A percentile compares a stretch with the other conserved stretches of the same genome.
phyloP scores from a whole-genome alignment of 2,888 invertebrate species.

The Deilephila elpenor region DNA sequence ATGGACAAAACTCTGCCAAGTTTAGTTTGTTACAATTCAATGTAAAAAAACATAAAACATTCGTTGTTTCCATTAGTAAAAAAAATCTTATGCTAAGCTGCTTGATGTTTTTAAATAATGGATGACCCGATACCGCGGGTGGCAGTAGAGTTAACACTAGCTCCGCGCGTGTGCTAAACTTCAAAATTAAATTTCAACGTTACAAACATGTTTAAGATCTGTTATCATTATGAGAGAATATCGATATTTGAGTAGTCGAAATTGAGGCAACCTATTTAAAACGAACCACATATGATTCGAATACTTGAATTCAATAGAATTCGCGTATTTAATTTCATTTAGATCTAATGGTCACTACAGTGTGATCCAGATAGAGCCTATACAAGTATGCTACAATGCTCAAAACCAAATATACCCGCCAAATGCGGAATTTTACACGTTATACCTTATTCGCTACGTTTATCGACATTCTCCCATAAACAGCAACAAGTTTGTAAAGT shows the following conservation, averaged over 20 bases:
- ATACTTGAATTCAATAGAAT: too few species aligned
- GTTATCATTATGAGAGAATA: slow-evolving; percentile 20
- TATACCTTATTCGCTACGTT: neutral
- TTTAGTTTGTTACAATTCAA: slow-evolving; percentile 52
- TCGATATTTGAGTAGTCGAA: slow-evolving; percentile 11
- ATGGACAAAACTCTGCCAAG: slow-evolving; percentile 43
- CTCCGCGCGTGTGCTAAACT: slow-evolving; percentile 61
- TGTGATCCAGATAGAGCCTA: too few species aligned
- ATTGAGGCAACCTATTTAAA: too few species aligned
- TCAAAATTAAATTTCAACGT: slow-evolving; percentile 53
- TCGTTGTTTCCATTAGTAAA: slow-evolving; percentile 52
- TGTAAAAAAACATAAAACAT: slow-evolving; percentile 49
- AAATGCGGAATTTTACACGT: too few species aligned
- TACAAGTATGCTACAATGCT: too few species aligned
- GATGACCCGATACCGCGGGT: slow-evolving; percentile 56
- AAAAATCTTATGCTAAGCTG: slow-evolving; percentile 48
- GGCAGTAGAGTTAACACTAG: slow-evolving; percentile 49
- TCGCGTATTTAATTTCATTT: too few species aligned
- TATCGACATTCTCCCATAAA: slow-evolving; percentile 24
- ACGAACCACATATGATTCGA: too few species aligned
- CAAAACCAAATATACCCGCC: too few species aligned
- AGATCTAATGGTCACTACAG: too few species aligned
- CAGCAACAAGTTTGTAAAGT: slow-evolving; percentile 33
- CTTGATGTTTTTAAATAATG: slow-evolving; percentile 50
- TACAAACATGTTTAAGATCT: slow-evolving; percentile 17